Evolutionary conservation across 2,797 vertebrate genomes (phyloP).

Genomic region (Spinus olivaceus): DNA sequence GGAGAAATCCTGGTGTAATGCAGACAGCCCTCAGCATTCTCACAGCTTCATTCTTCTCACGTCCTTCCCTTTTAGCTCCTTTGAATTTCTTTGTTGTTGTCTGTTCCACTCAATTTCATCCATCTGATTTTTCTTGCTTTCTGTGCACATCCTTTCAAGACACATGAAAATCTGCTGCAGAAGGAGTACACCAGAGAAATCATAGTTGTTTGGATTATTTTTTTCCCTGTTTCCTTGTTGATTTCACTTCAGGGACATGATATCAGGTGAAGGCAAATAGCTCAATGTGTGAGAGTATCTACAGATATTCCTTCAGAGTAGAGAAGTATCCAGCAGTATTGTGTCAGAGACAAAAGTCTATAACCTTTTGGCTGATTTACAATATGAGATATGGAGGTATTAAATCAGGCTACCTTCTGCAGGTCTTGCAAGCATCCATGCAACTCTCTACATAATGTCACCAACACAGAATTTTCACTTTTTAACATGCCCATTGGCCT

Average conservation of each 20-base stretch:
- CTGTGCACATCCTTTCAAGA: not conserved
- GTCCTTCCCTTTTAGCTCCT: not conserved
- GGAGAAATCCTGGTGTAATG: not conserved
- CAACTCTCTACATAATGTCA: not conserved
- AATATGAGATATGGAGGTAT: not conserved
- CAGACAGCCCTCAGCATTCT: not conserved
- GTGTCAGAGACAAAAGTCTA: not conserved
- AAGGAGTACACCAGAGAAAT: not conserved
- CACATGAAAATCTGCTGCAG: not conserved
- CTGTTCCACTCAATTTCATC: slow-evolving; percentile 38
- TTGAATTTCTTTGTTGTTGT: not conserved
- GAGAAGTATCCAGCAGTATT: not conserved
- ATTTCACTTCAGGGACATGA: not conserved
- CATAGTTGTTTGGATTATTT: not conserved
- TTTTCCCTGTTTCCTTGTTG: not conserved
- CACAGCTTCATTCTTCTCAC: not conserved
- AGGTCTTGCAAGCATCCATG: not conserved
- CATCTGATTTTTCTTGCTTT: not conserved
- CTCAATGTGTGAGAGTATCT: not conserved
- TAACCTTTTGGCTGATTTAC: not conserved
- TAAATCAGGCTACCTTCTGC: not conserved
- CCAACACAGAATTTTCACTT: not conserved
- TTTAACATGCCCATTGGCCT: not conserved
- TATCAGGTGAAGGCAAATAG: not conserved
- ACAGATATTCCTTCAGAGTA: not conserved